Percentiles rank a stretch among this genome's conserved stretches.
These are phyloP conservation scores for Xiphydria camelus DNA, from an alignment of 2,888 invertebrate species.

Conservation along the genomic window DNA sequence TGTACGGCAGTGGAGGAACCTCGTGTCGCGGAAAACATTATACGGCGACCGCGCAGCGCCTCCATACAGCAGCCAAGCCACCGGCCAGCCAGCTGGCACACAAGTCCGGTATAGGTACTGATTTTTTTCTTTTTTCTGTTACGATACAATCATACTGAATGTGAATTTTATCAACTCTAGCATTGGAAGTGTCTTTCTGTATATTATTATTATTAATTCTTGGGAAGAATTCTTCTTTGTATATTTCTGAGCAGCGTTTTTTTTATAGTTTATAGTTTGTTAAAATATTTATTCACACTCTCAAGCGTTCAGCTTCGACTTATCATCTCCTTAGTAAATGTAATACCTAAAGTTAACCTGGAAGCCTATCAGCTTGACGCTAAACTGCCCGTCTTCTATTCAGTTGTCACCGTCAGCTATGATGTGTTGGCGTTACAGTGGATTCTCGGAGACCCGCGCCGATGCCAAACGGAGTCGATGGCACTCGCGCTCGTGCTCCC, in stretches of 20 bases:
- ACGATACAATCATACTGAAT: constrained; percentile 34
- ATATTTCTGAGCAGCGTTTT: constrained; percentile 44
- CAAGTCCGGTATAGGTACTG: constrained; percentile 31
- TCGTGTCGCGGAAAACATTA: constrained; percentile 14
- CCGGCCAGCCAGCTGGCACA: constrained; percentile 37
- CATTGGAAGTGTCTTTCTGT: constrained; percentile 34
- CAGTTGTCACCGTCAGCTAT: constrained; percentile 7
- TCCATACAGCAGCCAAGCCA: constrained; percentile 28
- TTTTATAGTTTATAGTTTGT: constrained; percentile 45
- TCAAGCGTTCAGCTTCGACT: constrained; percentile 8
- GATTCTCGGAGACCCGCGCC: constrained; percentile 34
- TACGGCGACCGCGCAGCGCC: constrained; percentile 9
- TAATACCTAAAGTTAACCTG: constrained; percentile 56
- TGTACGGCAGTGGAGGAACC: constrained; percentile 29
- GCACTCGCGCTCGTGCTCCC: background rate
- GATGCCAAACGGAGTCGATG: background rate
- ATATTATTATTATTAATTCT: constrained; percentile 20
- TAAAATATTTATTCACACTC: constrained; percentile 50
- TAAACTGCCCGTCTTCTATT: constrained; percentile 37
- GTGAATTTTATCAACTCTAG: constrained; percentile 35
- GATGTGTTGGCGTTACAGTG: constrained; percentile 36
- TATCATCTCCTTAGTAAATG: constrained; percentile 46
- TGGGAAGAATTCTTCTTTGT: constrained; percentile 52
- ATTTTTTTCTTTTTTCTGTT: too few species aligned
- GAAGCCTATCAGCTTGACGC: constrained; percentile 56